Conservation (phyloP, 2,113 vertebrate genomes). For the Capra hircus region DNA sequence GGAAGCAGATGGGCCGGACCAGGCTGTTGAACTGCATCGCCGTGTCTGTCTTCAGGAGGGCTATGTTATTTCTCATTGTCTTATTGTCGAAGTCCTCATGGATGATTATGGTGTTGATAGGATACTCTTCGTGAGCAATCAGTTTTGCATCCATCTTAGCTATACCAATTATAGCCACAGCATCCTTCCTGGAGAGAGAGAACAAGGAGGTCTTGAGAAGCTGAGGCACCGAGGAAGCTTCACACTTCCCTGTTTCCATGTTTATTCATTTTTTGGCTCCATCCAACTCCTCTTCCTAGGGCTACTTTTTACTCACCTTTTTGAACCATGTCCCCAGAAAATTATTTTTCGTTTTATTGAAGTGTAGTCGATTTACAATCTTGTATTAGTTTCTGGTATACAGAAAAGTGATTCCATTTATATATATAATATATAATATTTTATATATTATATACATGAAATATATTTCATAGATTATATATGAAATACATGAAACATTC, state of each 20-base stretch:
- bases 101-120: conserved; percentile 17
- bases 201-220: neutral
- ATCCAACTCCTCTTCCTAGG: neutral
- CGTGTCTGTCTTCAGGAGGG: conserved; percentile 63
- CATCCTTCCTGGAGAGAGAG: conserved; percentile 46
- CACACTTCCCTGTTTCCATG: neutral
- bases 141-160: neutral
- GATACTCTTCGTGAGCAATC: conserved; percentile 7
- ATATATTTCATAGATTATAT: neutral
- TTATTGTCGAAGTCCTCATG: conserved; percentile 41
- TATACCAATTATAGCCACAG: conserved; percentile 38
- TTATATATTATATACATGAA: neutral
- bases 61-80: conserved; percentile 26
- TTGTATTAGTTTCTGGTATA: neutral
- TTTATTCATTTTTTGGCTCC: neutral
- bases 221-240: neutral
- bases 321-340: neutral
- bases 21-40: neutral
- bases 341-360: neutral
- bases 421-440: neutral
- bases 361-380: neutral
- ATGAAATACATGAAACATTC: neutral
- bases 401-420: neutral
- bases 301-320: neutral
- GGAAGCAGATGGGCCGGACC: conserved; percentile 65